Evolutionary conservation across 2,888 invertebrate genomes (phyloP).

Genomic region (Polylopha cassiicola): DNA sequence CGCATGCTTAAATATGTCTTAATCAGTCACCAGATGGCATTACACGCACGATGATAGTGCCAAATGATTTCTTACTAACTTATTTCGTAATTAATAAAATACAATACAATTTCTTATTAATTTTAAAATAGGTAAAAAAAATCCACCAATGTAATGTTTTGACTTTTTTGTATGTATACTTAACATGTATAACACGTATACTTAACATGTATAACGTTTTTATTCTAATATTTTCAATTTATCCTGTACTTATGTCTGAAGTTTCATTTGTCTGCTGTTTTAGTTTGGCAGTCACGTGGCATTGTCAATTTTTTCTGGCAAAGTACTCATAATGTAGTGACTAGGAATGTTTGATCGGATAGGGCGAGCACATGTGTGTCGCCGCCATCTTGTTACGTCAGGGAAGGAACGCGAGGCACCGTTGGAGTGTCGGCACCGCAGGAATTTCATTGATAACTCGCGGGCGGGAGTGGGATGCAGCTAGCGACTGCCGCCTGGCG

Average conservation of each 20-base stretch:
- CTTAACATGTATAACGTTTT: not conserved
- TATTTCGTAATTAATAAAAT: too few species aligned
- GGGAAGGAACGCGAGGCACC: constrained; percentile 63
- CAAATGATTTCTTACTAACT: too few species aligned
- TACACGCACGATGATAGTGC: too few species aligned
- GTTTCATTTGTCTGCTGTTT: not conserved
- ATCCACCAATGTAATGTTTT: too few species aligned
- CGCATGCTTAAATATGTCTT: too few species aligned
- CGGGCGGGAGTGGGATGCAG: constrained; percentile 62
- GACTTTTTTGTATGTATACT: too few species aligned
- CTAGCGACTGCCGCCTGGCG: constrained; percentile 33
- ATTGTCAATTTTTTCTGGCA: not conserved
- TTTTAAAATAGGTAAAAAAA: too few species aligned
- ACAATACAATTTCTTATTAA: too few species aligned
- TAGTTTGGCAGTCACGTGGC: not conserved
- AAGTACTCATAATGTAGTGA: constrained; percentile 10
- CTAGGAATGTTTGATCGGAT: constrained; percentile 17
- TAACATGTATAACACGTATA: too few species aligned
- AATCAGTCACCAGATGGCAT: too few species aligned
- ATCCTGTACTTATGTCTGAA: not conserved
- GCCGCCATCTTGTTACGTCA: constrained; percentile 72
- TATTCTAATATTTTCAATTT: not conserved
- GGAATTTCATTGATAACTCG: constrained; percentile 73
- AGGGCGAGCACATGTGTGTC: constrained; percentile 31
- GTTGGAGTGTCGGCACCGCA: constrained; percentile 50